Conservation (phyloP, 2,888 invertebrate species). For the Chromoteleia sp. region DNA sequence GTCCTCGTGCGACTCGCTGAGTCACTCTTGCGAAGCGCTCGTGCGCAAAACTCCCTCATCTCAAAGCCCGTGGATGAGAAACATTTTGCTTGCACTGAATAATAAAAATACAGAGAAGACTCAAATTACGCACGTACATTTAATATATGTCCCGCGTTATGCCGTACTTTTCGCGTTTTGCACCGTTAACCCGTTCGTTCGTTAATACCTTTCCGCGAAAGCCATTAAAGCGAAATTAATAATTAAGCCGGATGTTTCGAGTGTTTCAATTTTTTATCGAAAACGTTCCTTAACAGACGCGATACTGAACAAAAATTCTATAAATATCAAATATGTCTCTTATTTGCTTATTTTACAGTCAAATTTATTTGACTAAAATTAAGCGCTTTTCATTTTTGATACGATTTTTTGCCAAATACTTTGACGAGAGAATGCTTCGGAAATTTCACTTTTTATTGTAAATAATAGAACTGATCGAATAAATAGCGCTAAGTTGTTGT, state of each 20-base stretch:
- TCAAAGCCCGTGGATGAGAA: constrained; percentile 67
- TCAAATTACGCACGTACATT: constrained; percentile 62
- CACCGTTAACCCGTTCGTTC: constrained; percentile 42
- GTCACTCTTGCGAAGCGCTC: constrained; percentile 72
- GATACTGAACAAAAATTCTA: no score
- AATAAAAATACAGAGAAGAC: constrained; percentile 60
- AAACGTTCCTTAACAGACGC: no score
- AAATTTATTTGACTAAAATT: no score
- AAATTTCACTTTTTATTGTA: no score
- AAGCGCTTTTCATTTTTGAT: no score
- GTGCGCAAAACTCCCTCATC: constrained; percentile 69
- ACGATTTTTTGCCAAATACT: no score
- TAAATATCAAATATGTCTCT: no score
- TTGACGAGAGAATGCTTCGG: no score
- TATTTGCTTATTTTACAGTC: no score
- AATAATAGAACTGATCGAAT: neutral
- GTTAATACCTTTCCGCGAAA: constrained; percentile 19
- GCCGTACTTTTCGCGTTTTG: constrained; percentile 35
- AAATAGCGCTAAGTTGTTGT: neutral
- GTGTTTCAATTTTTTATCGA: neutral
- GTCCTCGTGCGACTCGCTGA: constrained; percentile 73
- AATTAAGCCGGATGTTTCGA: constrained; percentile 4
- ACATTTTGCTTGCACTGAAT: constrained; percentile 69
- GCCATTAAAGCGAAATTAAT: constrained; percentile 17
- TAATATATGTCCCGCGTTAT: constrained; percentile 39